These are phyloP conservation scores for Aleiodes alternator DNA, from an alignment of 2,888 invertebrate genomes.

Conservation along the genomic window DNA sequence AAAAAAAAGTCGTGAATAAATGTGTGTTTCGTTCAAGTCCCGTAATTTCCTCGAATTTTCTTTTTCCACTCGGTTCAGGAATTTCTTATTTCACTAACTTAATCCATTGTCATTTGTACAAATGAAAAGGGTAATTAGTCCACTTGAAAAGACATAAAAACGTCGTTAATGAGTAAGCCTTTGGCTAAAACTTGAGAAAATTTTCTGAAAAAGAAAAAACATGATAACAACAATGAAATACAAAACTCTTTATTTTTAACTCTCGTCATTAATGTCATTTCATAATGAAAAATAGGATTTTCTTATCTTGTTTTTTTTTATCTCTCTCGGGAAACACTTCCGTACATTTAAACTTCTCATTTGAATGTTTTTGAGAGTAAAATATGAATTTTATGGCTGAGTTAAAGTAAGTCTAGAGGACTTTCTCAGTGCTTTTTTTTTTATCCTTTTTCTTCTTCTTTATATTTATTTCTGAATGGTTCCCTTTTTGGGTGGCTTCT, in stretches of 20 bases:
- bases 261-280: slow-evolving; percentile 21
- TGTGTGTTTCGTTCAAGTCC: neutral
- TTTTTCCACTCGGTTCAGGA: neutral
- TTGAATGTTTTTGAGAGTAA: slow-evolving; percentile 5
- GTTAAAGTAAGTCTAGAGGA: slow-evolving; percentile 6
- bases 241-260: neutral
- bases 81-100: too few relatives aligned
- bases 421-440: neutral
- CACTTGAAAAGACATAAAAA: slow-evolving; percentile 3
- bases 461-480: slow-evolving; percentile 7
- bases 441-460: neutral
- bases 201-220: neutral
- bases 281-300: slow-evolving; percentile 12
- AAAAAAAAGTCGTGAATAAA: neutral
- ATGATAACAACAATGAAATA: neutral
- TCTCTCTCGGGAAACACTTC: slow-evolving; percentile 18
- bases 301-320: slow-evolving; percentile 19
- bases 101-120: neutral
- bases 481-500: slow-evolving; percentile 30
- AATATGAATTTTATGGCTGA: slow-evolving; percentile 25
- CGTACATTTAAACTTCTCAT: slow-evolving; percentile 3
- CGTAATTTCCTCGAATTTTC: neutral
- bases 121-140: slow-evolving; percentile 32
- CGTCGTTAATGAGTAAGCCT: slow-evolving; percentile 21
- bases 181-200: neutral